Base-by-base conservation (phyloP, 1,140 invertebrate genomes). In the Ostrea denselamellosa region DNA sequence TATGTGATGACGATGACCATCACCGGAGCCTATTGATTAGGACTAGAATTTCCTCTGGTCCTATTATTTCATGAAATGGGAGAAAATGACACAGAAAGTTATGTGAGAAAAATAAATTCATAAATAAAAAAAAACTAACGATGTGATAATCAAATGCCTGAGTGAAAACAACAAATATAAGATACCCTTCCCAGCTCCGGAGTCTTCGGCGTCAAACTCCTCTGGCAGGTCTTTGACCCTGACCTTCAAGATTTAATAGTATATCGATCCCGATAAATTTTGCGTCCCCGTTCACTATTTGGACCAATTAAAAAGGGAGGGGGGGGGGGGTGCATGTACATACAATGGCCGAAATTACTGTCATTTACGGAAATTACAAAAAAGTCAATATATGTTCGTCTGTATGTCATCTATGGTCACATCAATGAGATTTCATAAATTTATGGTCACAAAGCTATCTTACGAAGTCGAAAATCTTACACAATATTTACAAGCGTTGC, bases 191-290 rank as follows among this genome's bases (percentile, higher is more conserved):
- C n/a, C n/a, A n/a, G n/a, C n/a, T 44, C 5, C 34, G 34, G 34
- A 44, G 34, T 77, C 28, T 77, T 34, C 25, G 5, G 22, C 14
- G 22, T 77, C 68, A 25, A 25, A 68, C 65, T 68, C 10, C 28
- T 77, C 68, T 77, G 68, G 22, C 28, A 77, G 28, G 68, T 77
- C 68, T 77, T 77, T 77, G 68, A 77, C 68, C 68, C 22, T 77
- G 68, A 77, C 68, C 68, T 62, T 25, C 14, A 77, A 2, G 12
- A 14, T 77, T 28, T 62, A n/a, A 44, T 44, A 14, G 28, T 12
- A 77, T 77, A 17, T 28, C 68, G 68, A 77, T 77, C 68, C 68
- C 68, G 68, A 77, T 77, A 25, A 3, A 77, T 34, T 62, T 62
- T 19, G n/a, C n/a, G n/a, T n/a, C n/a, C n/a, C n/a, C n/a, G n/a